A percentile compares a stretch with the other conserved stretches of the same genome.
phyloP scores from a whole-genome alignment of 2,888 invertebrate genomes.

The Candidula unifasciata region DNA sequence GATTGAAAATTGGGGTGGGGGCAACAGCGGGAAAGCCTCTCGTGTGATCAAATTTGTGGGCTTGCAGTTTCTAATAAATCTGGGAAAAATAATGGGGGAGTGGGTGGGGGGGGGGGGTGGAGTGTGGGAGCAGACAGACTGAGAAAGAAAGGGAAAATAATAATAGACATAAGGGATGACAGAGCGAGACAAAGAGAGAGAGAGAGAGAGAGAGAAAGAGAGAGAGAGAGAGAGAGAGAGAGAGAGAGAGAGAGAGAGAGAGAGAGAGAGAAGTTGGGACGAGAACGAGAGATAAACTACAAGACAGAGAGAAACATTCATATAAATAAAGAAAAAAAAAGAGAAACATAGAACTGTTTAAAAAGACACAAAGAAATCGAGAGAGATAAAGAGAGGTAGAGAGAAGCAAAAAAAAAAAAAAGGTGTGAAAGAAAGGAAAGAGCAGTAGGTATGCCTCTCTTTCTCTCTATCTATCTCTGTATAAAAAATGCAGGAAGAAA shows the following conservation, averaged over 20 bases:
- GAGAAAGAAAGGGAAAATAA: conserved; percentile 4
- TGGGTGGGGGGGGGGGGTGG: not conserved
- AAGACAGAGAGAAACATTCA: not conserved
- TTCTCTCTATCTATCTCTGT: too few relatives aligned
- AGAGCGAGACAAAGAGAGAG: conserved; percentile 17
- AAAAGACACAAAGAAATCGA: not conserved
- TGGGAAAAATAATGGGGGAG: not conserved
- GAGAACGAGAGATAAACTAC: conserved; percentile 14
- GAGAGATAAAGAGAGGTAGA: not conserved
- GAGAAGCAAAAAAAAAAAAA: not conserved
- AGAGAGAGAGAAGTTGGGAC: not conserved
- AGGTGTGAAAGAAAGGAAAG: not conserved
- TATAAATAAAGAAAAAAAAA: not conserved
- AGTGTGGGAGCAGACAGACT: conserved; percentile 29
- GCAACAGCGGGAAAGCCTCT: too few relatives aligned
- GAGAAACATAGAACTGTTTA: not conserved
- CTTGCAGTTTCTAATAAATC: too few relatives aligned
- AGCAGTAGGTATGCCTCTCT: not conserved
- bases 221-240: conserved; percentile 26
- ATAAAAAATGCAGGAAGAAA: too few relatives aligned
- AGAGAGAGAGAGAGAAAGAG: conserved; percentile 30
- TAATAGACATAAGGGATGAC: not conserved
- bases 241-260: conserved; percentile 26
- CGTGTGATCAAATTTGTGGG: too few relatives aligned
- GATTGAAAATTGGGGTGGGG: too few relatives aligned